Base-by-base conservation (phyloP, 2,797 vertebrate species). In the Lemur catta region DNA sequence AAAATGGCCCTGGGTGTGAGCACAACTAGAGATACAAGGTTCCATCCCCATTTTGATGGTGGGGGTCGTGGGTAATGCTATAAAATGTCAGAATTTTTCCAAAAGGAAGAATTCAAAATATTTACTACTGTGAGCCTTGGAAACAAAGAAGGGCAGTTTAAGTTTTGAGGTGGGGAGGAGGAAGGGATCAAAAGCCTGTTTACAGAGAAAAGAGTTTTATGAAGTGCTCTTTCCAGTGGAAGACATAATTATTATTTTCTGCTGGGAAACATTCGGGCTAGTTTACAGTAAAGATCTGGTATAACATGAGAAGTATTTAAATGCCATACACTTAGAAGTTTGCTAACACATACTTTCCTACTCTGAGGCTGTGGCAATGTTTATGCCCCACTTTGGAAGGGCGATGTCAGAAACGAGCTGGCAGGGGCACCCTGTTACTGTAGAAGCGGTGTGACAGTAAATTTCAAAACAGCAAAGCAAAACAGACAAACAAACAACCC, bases 171-270 rank as follows among this genome's bases (percentile, higher is more conserved):
- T 84, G 33, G 84, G 88, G 74, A 97, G 94, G 94, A 94, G 75
- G 94, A 98, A 76, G 85, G 87, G 55, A 95, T 75, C 93, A 96
- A 97, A 98, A 94, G 96, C 91, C 88, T 41, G 1, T 97, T 96
- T 93, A 76, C 11, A 90, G 92, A 61, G 86, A 94, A 89, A 96
- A 94, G 94, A 88, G 71, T 96, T 98, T 97, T 97, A 98, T 38
- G 84, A 80, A 95, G 95, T 46, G 88, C 91, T 97, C 96, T 95
- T 97, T 97, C 97, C 75, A 97, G 96, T 17, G 96, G 93, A 98
- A 98, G 97, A 97, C 93, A 96, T n/a, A 82, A 96, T 97, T 96
- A 97, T 96, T 97, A 95, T 98, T 98, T 98, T 98, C 96, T 98
- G 92, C 95, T 98, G 97, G 96, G 98, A 98, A 97, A 85, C 43